Base-by-base conservation (phyloP, 2,888 invertebrate species). In the Plusia festucae region DNA sequence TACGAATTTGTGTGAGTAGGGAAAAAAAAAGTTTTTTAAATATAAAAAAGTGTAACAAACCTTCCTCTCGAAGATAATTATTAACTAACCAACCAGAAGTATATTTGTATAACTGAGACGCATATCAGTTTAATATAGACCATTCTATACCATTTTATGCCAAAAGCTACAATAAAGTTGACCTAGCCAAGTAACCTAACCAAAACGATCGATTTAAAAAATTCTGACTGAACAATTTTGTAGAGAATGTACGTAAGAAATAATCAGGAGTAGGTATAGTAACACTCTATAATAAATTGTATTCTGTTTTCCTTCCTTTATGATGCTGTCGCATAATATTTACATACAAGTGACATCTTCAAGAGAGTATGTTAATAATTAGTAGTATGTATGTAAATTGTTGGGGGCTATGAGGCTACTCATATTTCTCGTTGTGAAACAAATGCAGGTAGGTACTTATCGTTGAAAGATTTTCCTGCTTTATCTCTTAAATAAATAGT, bases 351-450 rank as follows among this genome's bases (percentile, higher is more conserved):
- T n/a, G 40, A 40, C 6, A n/a, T 40, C 40, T 40, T 40, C 40
- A 40, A n/a, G n/a, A n/a, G 40, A 40, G n/a, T 40, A 40, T 40
- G 40, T 40, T 40, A 40, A 40, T 40, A n/a, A 40, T 40, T 40
- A n/a, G n/a, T 40, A n/a, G 4, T n/a, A n/a, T n/a, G n/a, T n/a
- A 40, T 40, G 40, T 40, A 40, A 40, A 40, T 40, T 40, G 1
- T 15, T 40, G 15, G 40, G 15, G 1, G 3, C n/a, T n/a, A n/a
- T 5, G 15, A n/a, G 40, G n/a, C n/a, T 40, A n/a, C 4, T 40
- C n/a, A n/a, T 40, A 6, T 40, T n/a, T 40, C 40, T n/a, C 5
- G 0, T 5, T n/a, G n/a, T n/a, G 4, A 40, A 34, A 40, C 40
- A n/a, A n/a, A n/a, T 1, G 6, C n/a, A n/a, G 15, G 7, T n/a